Percentiles rank a stretch among this genome's conserved stretches.
These are phyloP conservation scores for Hoplodrina blanda DNA, from an alignment of 2,888 invertebrate genomes.

Conservation along the genomic window DNA sequence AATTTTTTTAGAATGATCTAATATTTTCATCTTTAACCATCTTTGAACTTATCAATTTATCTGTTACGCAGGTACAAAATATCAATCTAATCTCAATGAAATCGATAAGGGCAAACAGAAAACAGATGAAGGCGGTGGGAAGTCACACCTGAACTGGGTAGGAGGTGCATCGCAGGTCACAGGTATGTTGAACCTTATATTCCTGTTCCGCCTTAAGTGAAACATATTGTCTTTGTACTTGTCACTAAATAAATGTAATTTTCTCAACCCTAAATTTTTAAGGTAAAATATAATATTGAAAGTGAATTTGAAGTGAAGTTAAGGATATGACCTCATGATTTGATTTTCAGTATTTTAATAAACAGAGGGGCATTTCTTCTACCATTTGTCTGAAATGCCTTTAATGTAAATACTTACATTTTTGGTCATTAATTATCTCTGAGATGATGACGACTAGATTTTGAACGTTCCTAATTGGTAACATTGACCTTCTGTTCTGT, in stretches of 20 bases:
- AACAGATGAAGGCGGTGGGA: slow-evolving; percentile 91
- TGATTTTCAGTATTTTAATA: too few species aligned
- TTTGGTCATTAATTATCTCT: too few species aligned
- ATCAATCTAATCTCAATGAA: slow-evolving; percentile 94
- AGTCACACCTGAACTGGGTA: slow-evolving; percentile 90
- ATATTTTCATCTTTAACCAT: slow-evolving; percentile 42
- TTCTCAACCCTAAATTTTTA: not conserved
- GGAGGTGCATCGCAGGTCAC: slow-evolving; percentile 87
- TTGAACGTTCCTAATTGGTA: too few species aligned
- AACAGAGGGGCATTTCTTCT: too few species aligned
- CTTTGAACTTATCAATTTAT: slow-evolving; percentile 62
- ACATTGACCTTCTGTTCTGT: too few species aligned
- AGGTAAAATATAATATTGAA: not conserved
- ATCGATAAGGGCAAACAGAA: slow-evolving; percentile 95
- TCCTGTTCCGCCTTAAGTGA: not conserved
- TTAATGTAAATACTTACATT: too few species aligned
- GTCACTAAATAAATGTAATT: not conserved
- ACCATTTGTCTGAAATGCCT: too few species aligned
- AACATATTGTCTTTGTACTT: not conserved
- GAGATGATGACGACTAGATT: too few species aligned
- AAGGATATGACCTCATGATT: too few species aligned
- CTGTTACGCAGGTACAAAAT: slow-evolving; percentile 92
- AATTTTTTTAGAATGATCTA: slow-evolving; percentile 53
- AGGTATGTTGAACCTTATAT: slow-evolving; percentile 72
- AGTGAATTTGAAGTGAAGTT: too few species aligned